Conservation (phyloP, 2,888 invertebrate genomes). For the Phasia obesa region DNA sequence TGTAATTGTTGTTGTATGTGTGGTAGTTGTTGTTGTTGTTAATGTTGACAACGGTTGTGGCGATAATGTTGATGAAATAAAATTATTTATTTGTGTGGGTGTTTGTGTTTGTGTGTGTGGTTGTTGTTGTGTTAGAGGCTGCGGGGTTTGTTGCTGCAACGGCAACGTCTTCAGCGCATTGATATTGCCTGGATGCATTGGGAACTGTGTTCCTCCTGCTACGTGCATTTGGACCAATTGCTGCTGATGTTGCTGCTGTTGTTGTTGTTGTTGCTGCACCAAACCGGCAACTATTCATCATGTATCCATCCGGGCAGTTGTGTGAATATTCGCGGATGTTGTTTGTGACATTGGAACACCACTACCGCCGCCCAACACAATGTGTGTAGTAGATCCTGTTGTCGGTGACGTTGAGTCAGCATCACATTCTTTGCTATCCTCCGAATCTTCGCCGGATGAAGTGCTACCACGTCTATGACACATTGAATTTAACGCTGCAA, state of each 20-base stretch:
- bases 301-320: slow-evolving; percentile 79
- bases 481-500: slow-evolving; percentile 73
- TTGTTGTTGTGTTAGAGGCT: slow-evolving; percentile 69
- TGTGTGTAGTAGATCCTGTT: slow-evolving; percentile 66
- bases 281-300: slow-evolving; percentile 81
- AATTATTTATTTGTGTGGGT: slow-evolving; percentile 63
- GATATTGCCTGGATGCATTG: slow-evolving; percentile 70
- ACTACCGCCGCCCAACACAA: slow-evolving; percentile 60
- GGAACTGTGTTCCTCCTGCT: slow-evolving; percentile 73
- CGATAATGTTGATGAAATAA: slow-evolving; percentile 61
- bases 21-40: slow-evolving; percentile 62
- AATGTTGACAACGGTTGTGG: slow-evolving; percentile 62
- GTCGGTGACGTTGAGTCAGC: slow-evolving; percentile 77
- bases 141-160: slow-evolving; percentile 72
- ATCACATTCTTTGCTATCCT: slow-evolving; percentile 82
- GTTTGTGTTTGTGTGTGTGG: slow-evolving; percentile 33
- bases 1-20: slow-evolving; percentile 61
- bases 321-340: slow-evolving; percentile 80
- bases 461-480: slow-evolving; percentile 81
- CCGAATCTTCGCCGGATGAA: slow-evolving; percentile 82
- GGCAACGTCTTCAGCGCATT: slow-evolving; percentile 71
- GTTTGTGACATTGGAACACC: slow-evolving; percentile 69
- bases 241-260: slow-evolving; percentile 72
- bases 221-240: slow-evolving; percentile 75
- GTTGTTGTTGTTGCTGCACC: slow-evolving; percentile 77